Evolutionary conservation across 2,797 vertebrate genomes (phyloP), one percentile per base, ranked within the genome.

Genomic region (Buphagus erythrorhynchus): DNA sequence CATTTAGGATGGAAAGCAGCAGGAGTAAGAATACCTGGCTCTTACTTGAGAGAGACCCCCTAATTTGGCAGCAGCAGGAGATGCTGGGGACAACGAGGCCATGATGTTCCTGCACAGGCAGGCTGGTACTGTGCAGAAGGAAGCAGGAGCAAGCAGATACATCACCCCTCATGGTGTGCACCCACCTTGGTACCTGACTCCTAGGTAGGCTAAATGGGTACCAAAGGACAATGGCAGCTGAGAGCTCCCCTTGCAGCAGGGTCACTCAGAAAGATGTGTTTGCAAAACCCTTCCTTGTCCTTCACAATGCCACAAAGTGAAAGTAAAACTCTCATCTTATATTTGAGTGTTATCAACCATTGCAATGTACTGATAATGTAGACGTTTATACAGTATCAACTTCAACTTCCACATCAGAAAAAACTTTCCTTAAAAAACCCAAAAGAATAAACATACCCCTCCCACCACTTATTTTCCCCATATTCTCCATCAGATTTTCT

Each of bases 221-320:
- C 25, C 10, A 2, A 69, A 68, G 17, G 33, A 59, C 26, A 65
- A 3, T 0, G 0, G 20, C 5, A 5, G 29, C 40, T 13, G 12
- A 74, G 57, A 92, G 49, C 57, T 74, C 28, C 26, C 42, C 18
- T 22, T 16, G 65, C 0, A 4, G 54, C 61, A 55, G 18, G 5
- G 17, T 6, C 46, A 67, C 31, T 49, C 3, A 1, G 38, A 80
- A 81, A 69, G 2, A 2, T 0, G 13, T 4, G 3, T 54, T 20
- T 38, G 40, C 40, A 57, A 77, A 85, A 75, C 38, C 38, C 13
- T 65, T 67, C 75, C 61, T 46, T 31, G 33, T 36, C n/a, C 81
- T 46, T 73, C 24, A 36, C 35, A 51, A 45, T 2, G 31, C 36
- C 48, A 45, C 67, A 79, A 95, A 94, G 59, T 19, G 73, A 96